Base-by-base conservation (phyloP, 2,797 vertebrate genomes). In the Poeciliopsis infans region DNA sequence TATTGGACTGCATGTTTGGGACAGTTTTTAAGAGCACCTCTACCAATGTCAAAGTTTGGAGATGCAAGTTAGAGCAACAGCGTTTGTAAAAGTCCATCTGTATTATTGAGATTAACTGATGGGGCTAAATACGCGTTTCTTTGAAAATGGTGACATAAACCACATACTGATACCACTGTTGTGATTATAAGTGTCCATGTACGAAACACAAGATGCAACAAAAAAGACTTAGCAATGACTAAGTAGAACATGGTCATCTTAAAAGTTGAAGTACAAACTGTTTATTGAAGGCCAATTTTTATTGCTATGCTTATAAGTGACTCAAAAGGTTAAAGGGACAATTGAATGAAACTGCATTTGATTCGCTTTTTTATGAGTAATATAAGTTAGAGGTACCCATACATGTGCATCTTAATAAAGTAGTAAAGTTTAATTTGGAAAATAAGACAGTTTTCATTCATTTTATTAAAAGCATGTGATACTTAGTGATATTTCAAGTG, bases 21-120 rank as follows among this genome's bases (percentile, higher is more conserved):
- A 71, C 79, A 83, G 33, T 84, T 89, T 89, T 82, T 83, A 90
- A 85, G 74, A 82, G 64, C 77, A 85, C 64, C 13, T 86, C 70
- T 73, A 78, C 73, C 47, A 72, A 79, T 81, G 72, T 81, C 79
- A 86, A 77, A 83, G 79, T 89, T 84, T 71, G 25, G 36, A 85
- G 79, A 87, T 87, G 8, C 12, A 78, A 41, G 69, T 83, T 79
- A 87, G 64, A 82, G 33, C n/a, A 69, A 2, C 41, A 47, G 59
- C 71, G 2, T 69, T 68, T 31, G 51, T 4, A 28, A 5, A 23
- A 41, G 6, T 2, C 13, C 7, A 13, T 45, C 23, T 20, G 36
- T 59, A 15, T 46, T 70, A n/a, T 70, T 70, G 39, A 23, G 20
- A 51, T 51, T 23, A 51, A 33, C 11, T 36, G 12, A 6, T 0